Base-by-base conservation (phyloP, 92 coral and sea anemone genomes). In the Virgularia gustaviana region DNA sequence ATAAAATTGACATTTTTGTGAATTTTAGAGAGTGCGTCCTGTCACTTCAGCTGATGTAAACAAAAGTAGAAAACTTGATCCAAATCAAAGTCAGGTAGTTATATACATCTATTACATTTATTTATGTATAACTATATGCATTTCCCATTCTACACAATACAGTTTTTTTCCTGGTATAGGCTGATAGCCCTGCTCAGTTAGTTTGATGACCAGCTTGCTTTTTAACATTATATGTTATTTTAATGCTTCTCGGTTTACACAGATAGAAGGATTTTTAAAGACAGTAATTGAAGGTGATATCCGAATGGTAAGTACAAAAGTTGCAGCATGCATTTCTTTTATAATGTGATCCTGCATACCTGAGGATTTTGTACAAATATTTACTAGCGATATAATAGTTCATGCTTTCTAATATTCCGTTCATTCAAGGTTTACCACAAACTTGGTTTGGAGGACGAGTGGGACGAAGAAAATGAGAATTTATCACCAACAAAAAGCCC, bases 201-300 rank as follows among this genome's bases (percentile, higher is more conserved):
- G n/a, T n/a, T n/a, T n/a, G n/a, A n/a, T n/a, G n/a, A n/a, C n/a
- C n/a, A n/a, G n/a, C n/a, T n/a, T n/a, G n/a, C n/a, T n/a, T n/a
- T n/a, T n/a, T n/a, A 43, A 43, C 51, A 43, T 22, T 43, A 4
- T 22, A 1, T 43, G 51, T 1, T 43, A 13, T 2, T 43, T 51
- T 51, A 16, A 7, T 15, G 22, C 57, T 1, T 51, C 7, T 57
- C 37, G 15, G 37, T 57, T 15, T 6, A 4, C n/a, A 23, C 49
- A 94, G 99, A 76, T 94, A 57, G 90, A 87, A 64, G 78, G 76
- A 31, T 94, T 94, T 64, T 79, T 94, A 16, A 82, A 89, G 22
- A 74, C 95, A 18, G 83, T 94, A 37, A 86, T 86, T 1, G 95
- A 89, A 64, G 99, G 96, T 9, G 99, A 94, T 75, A 78, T 87